Conservation (phyloP, 2,113 vertebrate genomes). For the Cacatua alba region DNA sequence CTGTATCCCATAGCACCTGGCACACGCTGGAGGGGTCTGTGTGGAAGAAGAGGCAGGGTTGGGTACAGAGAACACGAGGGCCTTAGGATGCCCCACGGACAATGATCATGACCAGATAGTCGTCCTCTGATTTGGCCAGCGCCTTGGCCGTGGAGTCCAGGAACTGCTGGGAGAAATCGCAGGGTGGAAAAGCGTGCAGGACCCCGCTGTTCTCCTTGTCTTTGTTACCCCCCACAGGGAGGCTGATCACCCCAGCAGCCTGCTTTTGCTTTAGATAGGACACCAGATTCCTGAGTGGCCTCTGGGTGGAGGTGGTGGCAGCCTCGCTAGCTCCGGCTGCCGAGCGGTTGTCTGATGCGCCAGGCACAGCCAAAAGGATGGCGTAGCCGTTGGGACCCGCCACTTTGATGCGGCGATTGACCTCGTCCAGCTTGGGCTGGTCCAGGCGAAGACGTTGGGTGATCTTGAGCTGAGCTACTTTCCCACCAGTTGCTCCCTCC, state of each 20-base stretch:
- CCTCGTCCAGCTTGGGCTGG: conserved; percentile 98
- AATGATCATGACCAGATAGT: conserved; percentile 99
- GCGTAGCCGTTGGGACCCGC: conserved; percentile 94
- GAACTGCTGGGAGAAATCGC: conserved; percentile 99
- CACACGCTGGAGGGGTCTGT: conserved; percentile 82
- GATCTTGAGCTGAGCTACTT: conserved; percentile 96
- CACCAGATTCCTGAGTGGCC: conserved; percentile 98
- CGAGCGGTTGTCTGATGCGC: conserved; percentile 82
- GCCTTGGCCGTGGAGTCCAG: conserved; percentile 98
- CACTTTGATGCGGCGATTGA: conserved; percentile 96
- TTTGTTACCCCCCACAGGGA: conserved; percentile 95
- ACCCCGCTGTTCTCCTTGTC: conserved; percentile 99
- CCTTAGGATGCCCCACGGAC: conserved; percentile 96
- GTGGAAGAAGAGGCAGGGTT: conserved; percentile 81
- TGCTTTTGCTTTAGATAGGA: conserved; percentile 99
- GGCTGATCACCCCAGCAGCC: conserved; percentile 98
- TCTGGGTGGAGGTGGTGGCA: conserved; percentile 89
- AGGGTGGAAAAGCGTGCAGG: conserved; percentile 98
- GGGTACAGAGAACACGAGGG: conserved; percentile 69
- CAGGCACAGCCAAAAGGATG: conserved; percentile 93
- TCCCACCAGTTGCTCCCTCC: conserved; percentile 87
- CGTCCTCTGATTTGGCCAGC: conserved; percentile 98
- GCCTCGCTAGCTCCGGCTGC: conserved; percentile 74
- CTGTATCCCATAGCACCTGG: conserved; percentile 90
- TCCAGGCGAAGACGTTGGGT: conserved; percentile 97